These are phyloP conservation scores for Eupeodes luniger DNA, from an alignment of 2,888 invertebrate genomes.

Conservation along the genomic window DNA sequence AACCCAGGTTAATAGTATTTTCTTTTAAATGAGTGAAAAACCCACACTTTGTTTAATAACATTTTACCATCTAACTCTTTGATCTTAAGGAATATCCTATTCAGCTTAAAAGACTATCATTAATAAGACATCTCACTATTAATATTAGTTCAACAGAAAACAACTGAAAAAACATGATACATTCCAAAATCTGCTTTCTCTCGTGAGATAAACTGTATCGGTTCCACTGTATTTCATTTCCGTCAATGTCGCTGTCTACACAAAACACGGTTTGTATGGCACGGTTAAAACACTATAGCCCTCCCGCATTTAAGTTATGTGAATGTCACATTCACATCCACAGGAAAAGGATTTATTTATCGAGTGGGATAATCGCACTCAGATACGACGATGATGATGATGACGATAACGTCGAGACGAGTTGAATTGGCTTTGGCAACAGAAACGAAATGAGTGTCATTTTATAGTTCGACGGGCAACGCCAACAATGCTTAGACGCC, in stretches of 20 bases:
- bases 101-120: too few species aligned
- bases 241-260: background rate
- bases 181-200: background rate
- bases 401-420: conserved; percentile 23
- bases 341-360: conserved; percentile 70
- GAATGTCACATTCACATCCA: conserved; percentile 24
- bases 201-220: background rate
- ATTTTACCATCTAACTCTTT: too few species aligned
- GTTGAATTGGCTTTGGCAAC: conserved; percentile 46
- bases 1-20: too few species aligned
- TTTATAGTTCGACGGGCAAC: conserved; percentile 13
- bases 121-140: too few species aligned
- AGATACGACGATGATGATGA: conserved; percentile 18
- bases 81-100: too few species aligned
- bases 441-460: conserved; percentile 18
- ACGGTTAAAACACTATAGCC: conserved; percentile 15
- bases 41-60: too few species aligned
- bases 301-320: conserved; percentile 47
- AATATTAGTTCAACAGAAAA: too few species aligned
- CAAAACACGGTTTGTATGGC: conserved; percentile 23
- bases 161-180: too few species aligned
- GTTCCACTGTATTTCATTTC: background rate
- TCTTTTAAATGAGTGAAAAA: too few species aligned
- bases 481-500: conserved; percentile 53
- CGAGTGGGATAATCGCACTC: conserved; percentile 61